A percentile compares a stretch with the other conserved stretches of the same genome.
phyloP scores from a whole-genome alignment of 2,888 invertebrate genomes.

The Nephrotoma guestfalica region DNA sequence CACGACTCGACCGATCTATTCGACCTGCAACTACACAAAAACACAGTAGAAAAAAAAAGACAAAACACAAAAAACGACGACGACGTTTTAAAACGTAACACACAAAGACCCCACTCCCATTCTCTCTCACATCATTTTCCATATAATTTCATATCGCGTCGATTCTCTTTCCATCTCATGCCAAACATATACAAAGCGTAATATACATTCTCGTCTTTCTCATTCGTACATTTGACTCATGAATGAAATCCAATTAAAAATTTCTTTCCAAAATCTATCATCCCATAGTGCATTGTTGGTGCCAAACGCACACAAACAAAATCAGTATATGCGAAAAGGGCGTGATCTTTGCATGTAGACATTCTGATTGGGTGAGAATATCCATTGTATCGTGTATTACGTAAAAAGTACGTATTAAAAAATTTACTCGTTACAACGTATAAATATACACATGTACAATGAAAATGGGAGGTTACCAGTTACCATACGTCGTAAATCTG shows the following conservation, averaged over 20 bases:
- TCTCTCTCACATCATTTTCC: not conserved
- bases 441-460: not conserved
- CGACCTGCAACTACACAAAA: constrained; percentile 32
- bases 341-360: not conserved
- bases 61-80: not conserved
- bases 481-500: not conserved
- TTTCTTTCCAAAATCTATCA: not conserved
- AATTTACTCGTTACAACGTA: not conserved
- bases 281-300: not conserved
- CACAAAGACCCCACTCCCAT: constrained; percentile 2
- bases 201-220: not conserved
- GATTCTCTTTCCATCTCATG: too few relatives aligned
- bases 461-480: not conserved
- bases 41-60: not conserved
- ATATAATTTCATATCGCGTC: not conserved
- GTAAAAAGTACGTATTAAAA: not conserved
- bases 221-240: not conserved
- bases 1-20: constrained; percentile 27
- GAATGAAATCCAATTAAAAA: not conserved
- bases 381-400: not conserved
- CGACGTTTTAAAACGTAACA: not conserved
- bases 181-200: not conserved
- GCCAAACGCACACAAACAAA: not conserved
- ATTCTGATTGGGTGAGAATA: not conserved
- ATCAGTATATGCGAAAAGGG: not conserved